These are phyloP conservation scores for Netelia virgata DNA, from an alignment of 2,888 invertebrate species.

Conservation along the genomic window DNA sequence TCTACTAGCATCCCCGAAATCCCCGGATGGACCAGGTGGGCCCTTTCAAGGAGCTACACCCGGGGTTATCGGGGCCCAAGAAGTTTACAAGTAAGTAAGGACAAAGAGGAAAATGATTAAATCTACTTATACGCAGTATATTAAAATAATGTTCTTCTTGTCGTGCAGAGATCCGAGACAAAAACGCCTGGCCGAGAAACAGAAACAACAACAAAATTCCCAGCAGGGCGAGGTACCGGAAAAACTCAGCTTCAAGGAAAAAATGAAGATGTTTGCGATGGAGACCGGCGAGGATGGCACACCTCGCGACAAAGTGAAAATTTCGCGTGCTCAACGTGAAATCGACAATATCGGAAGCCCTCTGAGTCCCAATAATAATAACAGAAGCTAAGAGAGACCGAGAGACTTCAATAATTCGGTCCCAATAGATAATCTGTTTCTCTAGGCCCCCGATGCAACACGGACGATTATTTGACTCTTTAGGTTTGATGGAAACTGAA, in stretches of 20 bases:
- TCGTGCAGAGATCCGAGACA: conserved; percentile 93
- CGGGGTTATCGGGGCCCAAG: conserved; percentile 99
- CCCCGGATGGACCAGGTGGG: conserved; percentile 87
- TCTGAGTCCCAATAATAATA: conserved; percentile 79
- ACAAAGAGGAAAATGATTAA: conserved; percentile 11
- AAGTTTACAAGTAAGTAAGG: conserved; percentile 93
- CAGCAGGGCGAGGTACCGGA: conserved; percentile 92
- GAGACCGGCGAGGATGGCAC: conserved; percentile 97
- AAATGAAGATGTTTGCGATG: conserved; percentile 99
- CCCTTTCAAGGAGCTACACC: conserved; percentile 90
- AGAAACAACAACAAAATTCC: conserved; percentile 87
- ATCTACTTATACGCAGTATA: conserved; percentile 18
- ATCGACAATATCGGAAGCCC: conserved; percentile 90
- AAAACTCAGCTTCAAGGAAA: conserved; percentile 98
- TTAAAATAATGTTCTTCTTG: background rate
- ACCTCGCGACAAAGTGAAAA: conserved; percentile 97
- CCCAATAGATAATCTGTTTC: conserved; percentile 25
- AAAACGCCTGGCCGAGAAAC: conserved; percentile 93
- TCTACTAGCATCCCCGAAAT: conserved; percentile 91
- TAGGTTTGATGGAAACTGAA: background rate
- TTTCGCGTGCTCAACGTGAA: conserved; percentile 97
- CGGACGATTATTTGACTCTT: conserved; percentile 39
- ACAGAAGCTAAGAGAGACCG: conserved; percentile 70
- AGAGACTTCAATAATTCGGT: background rate
- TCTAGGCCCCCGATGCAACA: conserved; percentile 40